Evolutionary conservation across 2,888 invertebrate species (phyloP), one percentile per base, ranked within the genome.

Genomic region (Perizoma affinitatum): DNA sequence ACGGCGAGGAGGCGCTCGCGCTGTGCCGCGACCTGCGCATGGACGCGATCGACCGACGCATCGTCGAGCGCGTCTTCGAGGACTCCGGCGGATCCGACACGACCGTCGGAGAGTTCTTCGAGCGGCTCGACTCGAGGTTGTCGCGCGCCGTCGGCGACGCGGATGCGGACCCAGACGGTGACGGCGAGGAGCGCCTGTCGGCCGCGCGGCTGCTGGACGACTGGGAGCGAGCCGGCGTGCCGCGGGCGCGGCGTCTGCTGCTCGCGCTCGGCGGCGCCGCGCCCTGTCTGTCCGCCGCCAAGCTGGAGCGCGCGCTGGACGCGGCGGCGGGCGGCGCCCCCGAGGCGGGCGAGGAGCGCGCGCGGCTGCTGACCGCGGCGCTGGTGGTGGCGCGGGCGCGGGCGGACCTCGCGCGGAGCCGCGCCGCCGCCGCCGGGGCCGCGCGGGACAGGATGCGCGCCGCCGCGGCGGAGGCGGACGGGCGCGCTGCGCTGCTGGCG

Each of bases 401-500:
- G 75, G 90, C 76, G 5, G 97, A 97, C 73, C 93, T 95, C 58
- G 95, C 96, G 54, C 96, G 96, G 75, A 86, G 96, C 33, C 94
- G 95, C 57, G 90, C 94, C 9, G 96, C 96, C 70, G 68, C 73
- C 89, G 95, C 79, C 88, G 94, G 50, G 93, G 96, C 92, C 87
- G 98, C 98, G 82, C 94, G 97, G 55, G 96, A 96, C 70, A 98
- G 98, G 82, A 86, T 98, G 43, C 95, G 95, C 65, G 88, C 93
- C 8, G 97, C 97, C 77, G 94, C 98, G 11, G 90, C 93, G 22
- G 97, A 97, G 79, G 97, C 97, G 0, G 97, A 98, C 79, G 94
- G 95, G 59, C 93, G 98, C 70, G 96, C 97, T 0, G 93, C 95
- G 0, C 82, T 97, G 55, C 90, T 98, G 52, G 98, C 97, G 0